phyloP scores from a whole-genome alignment of 2,888 invertebrate genomes.

The Rhyacophila evoluta region DNA sequence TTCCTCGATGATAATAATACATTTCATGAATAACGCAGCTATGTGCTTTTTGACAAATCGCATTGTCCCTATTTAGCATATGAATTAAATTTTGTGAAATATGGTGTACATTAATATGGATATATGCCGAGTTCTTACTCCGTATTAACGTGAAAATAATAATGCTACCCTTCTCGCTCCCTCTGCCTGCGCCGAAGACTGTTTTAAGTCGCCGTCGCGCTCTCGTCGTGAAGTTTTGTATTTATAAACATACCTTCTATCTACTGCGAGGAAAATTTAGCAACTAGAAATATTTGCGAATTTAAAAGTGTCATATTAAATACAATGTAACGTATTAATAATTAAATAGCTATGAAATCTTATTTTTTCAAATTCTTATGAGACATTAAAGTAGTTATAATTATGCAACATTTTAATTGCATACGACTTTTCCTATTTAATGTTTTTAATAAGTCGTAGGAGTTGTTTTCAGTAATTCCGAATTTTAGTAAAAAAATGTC shows the following conservation, averaged over 20 bases:
- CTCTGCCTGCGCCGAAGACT: conserved; percentile 52
- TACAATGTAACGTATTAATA: too few species aligned
- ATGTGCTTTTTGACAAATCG: conserved; percentile 68
- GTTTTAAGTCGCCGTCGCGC: conserved; percentile 31
- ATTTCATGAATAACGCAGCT: conserved; percentile 30
- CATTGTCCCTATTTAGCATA: conserved; percentile 78
- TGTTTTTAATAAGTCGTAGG: too few species aligned
- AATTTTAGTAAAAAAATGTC: too few species aligned
- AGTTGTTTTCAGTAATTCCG: too few species aligned
- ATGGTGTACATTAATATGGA: conserved; percentile 82
- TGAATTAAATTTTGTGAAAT: conserved; percentile 86
- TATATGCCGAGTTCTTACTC: conserved; percentile 66
- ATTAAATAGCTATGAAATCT: too few species aligned
- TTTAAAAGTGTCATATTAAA: too few species aligned
- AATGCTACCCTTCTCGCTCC: conserved; percentile 57
- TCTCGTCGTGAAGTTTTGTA: conserved; percentile 49
- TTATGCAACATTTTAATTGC: too few species aligned
- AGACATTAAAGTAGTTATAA: too few species aligned
- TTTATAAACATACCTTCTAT: conserved; percentile 48
- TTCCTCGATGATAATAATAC: conserved; percentile 16
- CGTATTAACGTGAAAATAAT: conserved; percentile 67
- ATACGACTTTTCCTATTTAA: too few species aligned
- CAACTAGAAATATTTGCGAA: background rate
- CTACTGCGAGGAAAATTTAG: conserved; percentile 46
- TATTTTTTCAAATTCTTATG: too few species aligned